Base-by-base conservation (phyloP, 2,888 invertebrate genomes). In the Metellina segmentata region DNA sequence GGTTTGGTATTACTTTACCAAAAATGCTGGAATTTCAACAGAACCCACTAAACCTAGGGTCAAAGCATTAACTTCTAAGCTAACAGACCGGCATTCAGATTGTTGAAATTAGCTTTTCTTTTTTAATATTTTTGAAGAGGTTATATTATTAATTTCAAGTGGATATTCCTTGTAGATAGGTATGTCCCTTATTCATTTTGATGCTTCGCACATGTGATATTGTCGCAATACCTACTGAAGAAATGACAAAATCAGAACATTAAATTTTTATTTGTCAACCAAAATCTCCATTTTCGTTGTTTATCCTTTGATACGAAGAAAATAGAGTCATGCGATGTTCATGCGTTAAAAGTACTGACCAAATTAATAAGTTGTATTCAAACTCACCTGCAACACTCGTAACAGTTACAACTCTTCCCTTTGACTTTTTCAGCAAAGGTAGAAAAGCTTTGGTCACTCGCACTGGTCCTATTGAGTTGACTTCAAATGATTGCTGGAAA, bases 391-490 rank as follows among this genome's bases (percentile, higher is more conserved):
- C 94, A 2, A 94, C 86, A 72, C 94, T 94, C 8, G 94, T 94
- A 49, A 94, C 94, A 53, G 94, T 94, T 7, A 94, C 93, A 16
- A 94, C 93, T 53, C 94, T 93, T 9, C 94, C 94, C 16, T 92
- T 91, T n/a, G 94, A 93, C 78, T 94, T 92, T 11, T 94, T 92
- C 13, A 94, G 90, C 69, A 94, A 93, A 1, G 94, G 94, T 69
- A 94, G 93, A 93, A 94, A 94, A 8, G 88, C 93, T 89, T 94
- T 94, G 19, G 94, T 94, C 51, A 94, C 94, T 49, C 94, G 88
- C 48, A 94, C 94, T 11, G 93, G 91, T 0, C 94, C 94, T 19
- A 94, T 81, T 13, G 94, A 93, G 87, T 94, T 94, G 20, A 94
- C 94, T 11, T 94, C 94, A 81, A 94, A 93, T 19, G 94, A 93